These are phyloP conservation scores for Periphyllus acericola DNA, from an alignment of 2,888 invertebrate species.

Conservation along the genomic window DNA sequence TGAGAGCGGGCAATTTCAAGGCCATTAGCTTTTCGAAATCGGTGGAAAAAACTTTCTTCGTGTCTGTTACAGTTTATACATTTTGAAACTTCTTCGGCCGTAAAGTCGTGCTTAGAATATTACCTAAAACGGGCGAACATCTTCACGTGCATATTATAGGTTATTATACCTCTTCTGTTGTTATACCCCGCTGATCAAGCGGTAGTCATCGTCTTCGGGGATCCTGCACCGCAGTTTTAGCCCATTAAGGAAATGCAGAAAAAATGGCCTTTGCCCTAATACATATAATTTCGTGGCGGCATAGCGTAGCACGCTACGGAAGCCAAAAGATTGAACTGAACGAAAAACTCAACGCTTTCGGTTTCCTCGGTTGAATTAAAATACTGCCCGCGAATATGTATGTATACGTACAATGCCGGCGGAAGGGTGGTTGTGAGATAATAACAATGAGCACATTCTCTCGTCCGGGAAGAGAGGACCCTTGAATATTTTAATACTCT, in stretches of 20 bases:
- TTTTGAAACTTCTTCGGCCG: neutral
- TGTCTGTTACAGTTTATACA: neutral
- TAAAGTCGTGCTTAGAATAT: neutral
- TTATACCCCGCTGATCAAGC: too few species aligned
- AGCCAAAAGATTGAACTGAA: neutral
- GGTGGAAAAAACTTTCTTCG: slow-evolving; percentile 18
- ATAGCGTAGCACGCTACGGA: neutral
- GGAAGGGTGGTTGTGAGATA: slow-evolving; percentile 11
- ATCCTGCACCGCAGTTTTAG: neutral
- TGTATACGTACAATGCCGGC: neutral
- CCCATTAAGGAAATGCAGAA: neutral
- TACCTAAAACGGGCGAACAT: neutral
- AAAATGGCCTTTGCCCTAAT: neutral
- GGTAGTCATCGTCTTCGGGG: neutral
- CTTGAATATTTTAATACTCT: slow-evolving; percentile 50
- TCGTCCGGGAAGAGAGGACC: neutral
- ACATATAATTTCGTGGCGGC: neutral
- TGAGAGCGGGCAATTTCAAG: neutral
- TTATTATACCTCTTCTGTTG: neutral
- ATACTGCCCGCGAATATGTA: neutral
- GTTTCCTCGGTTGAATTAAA: neutral
- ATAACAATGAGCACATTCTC: slow-evolving; percentile 46
- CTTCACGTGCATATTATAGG: neutral
- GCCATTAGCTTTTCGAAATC: slow-evolving; percentile 28
- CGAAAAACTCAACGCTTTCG: neutral